Evolutionary conservation across 2,797 vertebrate genomes (phyloP), one percentile per base, ranked within the genome.

Genomic region (Periparus ater): DNA sequence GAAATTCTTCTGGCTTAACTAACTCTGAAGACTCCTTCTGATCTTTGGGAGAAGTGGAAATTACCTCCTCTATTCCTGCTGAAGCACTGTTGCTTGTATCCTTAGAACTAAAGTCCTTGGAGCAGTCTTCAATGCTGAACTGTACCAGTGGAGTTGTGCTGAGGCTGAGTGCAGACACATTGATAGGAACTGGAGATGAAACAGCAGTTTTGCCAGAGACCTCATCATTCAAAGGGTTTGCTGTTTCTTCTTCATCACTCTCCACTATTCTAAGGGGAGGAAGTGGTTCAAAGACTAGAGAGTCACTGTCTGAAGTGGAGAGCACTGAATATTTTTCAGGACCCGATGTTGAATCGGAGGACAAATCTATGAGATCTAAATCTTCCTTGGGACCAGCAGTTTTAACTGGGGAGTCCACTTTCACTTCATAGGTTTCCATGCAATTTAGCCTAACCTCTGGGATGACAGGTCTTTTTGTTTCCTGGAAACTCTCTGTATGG

Each of bases 241-340:
- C 88, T 79, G 97, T 91, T 96, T 99, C 99, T 47, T 99, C 99
- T 91, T 99, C 99, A 38, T 99, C 99, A 0, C 99, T 99, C 96
- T 99, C 99, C 27, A 99, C 99, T 40, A 99, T 99, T 91, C 99
- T 98, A 85, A 99, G 98, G 21, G 99, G 99, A 53, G 99, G 99
- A 85, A 99, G 97, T 0, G 98, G 98, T 92, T 99, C 99, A 62
- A 99, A 99, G 25, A 99, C 98, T 84, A 99, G 97, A 9, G 99
- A 99, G 97, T 99, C 99, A 6, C 98, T 99, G 96, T 99, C 99
- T 4, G 99, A 99, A 66, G 98, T 99, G 25, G 99, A 99, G 79
- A 99, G 98, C 44, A 99, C 96, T 0, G 99, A 99, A 88, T 98
- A 99, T 61, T 99, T 99, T 68, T 99, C 99, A 29, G 98, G 99